phyloP scores from a whole-genome alignment of 2,888 invertebrate genomes.

The Allolobophora icterica region DNA sequence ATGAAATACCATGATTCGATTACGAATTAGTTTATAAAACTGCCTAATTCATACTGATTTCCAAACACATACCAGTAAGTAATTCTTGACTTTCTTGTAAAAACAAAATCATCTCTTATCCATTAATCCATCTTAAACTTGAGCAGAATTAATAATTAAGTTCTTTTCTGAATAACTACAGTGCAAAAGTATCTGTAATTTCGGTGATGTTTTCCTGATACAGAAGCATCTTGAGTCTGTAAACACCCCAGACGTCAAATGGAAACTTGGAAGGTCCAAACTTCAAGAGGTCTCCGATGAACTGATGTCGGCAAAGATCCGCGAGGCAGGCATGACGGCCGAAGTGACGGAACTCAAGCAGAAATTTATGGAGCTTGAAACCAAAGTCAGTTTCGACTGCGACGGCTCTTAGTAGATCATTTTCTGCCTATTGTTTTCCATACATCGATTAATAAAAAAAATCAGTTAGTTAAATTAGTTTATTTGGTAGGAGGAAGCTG shows the following conservation, averaged over 20 bases:
- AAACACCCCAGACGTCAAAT: constrained; percentile 36
- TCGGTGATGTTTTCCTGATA: background rate
- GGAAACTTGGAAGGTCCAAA: constrained; percentile 70
- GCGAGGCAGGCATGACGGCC: constrained; percentile 90
- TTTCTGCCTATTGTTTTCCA: background rate
- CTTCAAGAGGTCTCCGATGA: constrained; percentile 82
- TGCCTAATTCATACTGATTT: too few relatives aligned
- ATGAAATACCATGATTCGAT: too few relatives aligned
- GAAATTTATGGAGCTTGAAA: constrained; percentile 94
- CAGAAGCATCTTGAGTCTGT: constrained; percentile 48
- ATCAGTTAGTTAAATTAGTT: background rate
- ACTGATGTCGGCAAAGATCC: constrained; percentile 87
- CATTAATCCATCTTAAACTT: too few relatives aligned
- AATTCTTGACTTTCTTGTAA: too few relatives aligned
- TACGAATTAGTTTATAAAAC: too few relatives aligned
- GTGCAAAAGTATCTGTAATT: too few relatives aligned
- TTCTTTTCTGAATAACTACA: too few relatives aligned
- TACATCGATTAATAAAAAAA: background rate
- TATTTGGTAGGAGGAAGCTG: background rate
- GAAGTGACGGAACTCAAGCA: constrained; percentile 92
- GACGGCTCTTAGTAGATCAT: background rate
- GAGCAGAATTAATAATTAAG: too few relatives aligned
- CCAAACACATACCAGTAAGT: too few relatives aligned
- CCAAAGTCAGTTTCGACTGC: constrained; percentile 71
- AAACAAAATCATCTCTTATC: too few relatives aligned